Base-by-base conservation (phyloP, 2,113 vertebrate species). In the Aramus guarauna region DNA sequence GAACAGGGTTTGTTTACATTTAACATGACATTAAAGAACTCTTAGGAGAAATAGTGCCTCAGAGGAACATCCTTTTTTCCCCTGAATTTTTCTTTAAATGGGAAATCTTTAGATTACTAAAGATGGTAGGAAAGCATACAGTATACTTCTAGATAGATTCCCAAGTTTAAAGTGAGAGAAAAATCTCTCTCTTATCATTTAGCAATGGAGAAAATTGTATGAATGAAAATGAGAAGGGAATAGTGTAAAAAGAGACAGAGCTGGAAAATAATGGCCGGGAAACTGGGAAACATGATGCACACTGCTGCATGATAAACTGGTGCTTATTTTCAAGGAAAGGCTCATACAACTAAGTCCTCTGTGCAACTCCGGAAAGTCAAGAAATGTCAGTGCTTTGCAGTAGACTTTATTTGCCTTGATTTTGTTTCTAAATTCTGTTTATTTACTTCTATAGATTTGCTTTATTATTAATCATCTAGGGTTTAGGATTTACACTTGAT, bases 31-130 rank as follows among this genome's bases (percentile, higher is more conserved):
- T 73, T 90, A 37, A 88, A 82, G 41, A 74, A 82, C 53, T 45
- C 5, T 37, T 37, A n/a, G 9, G 11, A 5, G 73, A 60, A 58
- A 13, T n/a, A 22, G 2, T 36, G 13, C 14, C 9, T 48, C 43
- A n/a, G 17, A 45, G 16, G 6, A 39, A 11, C 6, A 36, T 24
- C 1, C 1, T 19, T 56, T 43, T 48, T 55, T 11, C 2, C 8
- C 11, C 26, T 14, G 9, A 37, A 12, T n/a, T 73, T 63, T 67
- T 69, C 14, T 24, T 66, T 19, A 27, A 63, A 53, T 72, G 7
- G 50, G 20, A 85, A 58, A 19, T 66, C 6, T 71, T 90, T 47
- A 22, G 13, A 59, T 55, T 17, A 68, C 3, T 68, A 36, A 79
- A 76, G 7, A 59, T 34, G 7, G 6, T 37, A 41, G 15, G 14